These are phyloP conservation scores for Platalea minor DNA, from an alignment of 2,797 vertebrate genomes.

Conservation along the genomic window DNA sequence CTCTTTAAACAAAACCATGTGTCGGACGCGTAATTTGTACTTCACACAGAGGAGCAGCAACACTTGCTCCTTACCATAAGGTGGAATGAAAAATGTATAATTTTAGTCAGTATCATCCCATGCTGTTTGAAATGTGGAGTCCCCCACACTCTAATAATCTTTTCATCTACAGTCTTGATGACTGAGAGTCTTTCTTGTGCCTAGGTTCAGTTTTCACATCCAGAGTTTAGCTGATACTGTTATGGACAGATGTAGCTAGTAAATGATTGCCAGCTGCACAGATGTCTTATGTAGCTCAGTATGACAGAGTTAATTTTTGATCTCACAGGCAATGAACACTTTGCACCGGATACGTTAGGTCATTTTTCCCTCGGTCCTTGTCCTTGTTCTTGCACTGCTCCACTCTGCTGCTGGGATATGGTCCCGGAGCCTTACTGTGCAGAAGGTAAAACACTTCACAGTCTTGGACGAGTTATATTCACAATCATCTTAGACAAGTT, in stretches of 20 bases:
- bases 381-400: not conserved
- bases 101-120: not conserved
- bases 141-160: not conserved
- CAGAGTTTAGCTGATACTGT: not conserved
- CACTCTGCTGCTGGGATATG: not conserved
- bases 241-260: not conserved
- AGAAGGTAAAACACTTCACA: not conserved
- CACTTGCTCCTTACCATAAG: not conserved
- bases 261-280: not conserved
- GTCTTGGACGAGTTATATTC: not conserved
- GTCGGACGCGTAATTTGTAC: not conserved
- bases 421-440: not conserved
- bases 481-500: not conserved
- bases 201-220: not conserved
- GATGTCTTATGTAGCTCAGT: not conserved
- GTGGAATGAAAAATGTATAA: not conserved
- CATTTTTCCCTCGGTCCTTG: not conserved
- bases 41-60: not conserved
- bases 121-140: not conserved
- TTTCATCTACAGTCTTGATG: not conserved
- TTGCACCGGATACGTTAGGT: not conserved
- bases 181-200: not conserved
- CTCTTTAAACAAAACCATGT: not conserved
- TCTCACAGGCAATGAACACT: not conserved
- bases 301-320: not conserved